Evolutionary conservation across 2,888 invertebrate genomes (phyloP).

Genomic region (Leptothorax acervorum): DNA sequence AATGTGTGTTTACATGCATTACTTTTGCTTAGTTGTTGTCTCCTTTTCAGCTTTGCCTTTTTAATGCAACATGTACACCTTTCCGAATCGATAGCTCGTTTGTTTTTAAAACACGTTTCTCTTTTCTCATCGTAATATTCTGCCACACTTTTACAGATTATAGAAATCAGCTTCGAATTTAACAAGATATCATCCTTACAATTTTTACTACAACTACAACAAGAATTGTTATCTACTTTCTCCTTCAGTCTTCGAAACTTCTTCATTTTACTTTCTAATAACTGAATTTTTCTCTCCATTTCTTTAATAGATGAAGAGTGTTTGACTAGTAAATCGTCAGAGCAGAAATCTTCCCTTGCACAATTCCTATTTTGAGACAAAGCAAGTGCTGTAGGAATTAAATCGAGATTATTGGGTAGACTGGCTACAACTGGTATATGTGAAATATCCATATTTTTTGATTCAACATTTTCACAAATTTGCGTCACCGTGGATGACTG

Average conservation of each 20-base stretch:
- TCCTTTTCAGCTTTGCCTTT: conserved; percentile 27
- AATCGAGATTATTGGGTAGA: not conserved
- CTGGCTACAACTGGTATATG: not conserved
- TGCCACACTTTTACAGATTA: conserved; percentile 47
- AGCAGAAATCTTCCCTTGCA: not conserved
- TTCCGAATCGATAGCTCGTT: conserved; percentile 7
- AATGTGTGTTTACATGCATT: not conserved
- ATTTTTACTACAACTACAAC: conserved; percentile 23
- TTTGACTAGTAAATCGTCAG: conserved; percentile 11
- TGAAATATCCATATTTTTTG: not conserved
- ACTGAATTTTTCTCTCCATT: conserved; percentile 67
- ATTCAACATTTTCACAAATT: conserved; percentile 17
- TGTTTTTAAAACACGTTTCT: not conserved
- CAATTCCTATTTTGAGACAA: not conserved
- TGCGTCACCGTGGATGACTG: not conserved
- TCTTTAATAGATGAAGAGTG: conserved; percentile 58
- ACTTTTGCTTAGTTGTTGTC: conserved; percentile 28
- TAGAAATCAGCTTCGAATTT: conserved; percentile 44
- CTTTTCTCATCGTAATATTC: conserved; percentile 32
- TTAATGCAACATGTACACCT: not conserved
- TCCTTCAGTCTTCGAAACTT: conserved; percentile 37
- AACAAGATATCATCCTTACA: not conserved
- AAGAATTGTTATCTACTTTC: conserved; percentile 24
- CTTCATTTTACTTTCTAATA: conserved; percentile 70
- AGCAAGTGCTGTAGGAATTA: not conserved